Conservation (phyloP, 2,888 invertebrate species). For the Apeira syringaria region DNA sequence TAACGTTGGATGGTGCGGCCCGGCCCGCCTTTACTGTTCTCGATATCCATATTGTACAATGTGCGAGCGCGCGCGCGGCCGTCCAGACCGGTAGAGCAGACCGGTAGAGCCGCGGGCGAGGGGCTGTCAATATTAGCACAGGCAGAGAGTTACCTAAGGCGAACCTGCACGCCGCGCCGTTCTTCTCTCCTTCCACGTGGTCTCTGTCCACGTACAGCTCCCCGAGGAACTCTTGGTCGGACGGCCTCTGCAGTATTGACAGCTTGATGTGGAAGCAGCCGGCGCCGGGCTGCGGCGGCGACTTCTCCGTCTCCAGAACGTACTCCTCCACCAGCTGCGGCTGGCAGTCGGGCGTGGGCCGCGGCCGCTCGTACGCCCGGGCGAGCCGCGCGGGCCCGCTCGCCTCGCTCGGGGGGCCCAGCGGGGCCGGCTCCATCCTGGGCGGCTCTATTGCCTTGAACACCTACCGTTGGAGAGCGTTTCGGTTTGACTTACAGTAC, state of each 20-base stretch:
- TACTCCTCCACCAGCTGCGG: conserved; percentile 94
- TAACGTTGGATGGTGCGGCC: too few species aligned
- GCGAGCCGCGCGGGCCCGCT: conserved; percentile 64
- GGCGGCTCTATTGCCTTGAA: conserved; percentile 86
- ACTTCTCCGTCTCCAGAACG: conserved; percentile 92
- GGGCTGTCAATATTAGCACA: too few species aligned
- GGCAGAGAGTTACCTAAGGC: conserved; percentile 77
- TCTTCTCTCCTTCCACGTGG: conserved; percentile 88
- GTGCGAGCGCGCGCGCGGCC: too few species aligned
- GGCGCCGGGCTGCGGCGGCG: conserved; percentile 82
- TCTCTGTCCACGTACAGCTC: conserved; percentile 95
- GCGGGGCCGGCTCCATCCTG: conserved; percentile 82
- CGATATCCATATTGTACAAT: too few species aligned
- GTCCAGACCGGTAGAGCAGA: too few species aligned
- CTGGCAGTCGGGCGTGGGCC: conserved; percentile 87
- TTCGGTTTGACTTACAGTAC: too few species aligned
- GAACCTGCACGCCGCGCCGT: conserved; percentile 93
- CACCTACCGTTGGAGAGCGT: too few species aligned
- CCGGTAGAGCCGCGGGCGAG: too few species aligned
- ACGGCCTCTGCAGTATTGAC: conserved; percentile 93
- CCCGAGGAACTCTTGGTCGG: conserved; percentile 94
- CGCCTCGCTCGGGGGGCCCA: conserved; percentile 80
- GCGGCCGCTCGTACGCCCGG: conserved; percentile 84
- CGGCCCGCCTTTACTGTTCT: too few species aligned
- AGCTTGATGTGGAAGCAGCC: conserved; percentile 93